Evolutionary conservation across 2,888 invertebrate genomes (phyloP), one percentile per base, ranked within the genome.

Genomic region (Apamea sordens): DNA sequence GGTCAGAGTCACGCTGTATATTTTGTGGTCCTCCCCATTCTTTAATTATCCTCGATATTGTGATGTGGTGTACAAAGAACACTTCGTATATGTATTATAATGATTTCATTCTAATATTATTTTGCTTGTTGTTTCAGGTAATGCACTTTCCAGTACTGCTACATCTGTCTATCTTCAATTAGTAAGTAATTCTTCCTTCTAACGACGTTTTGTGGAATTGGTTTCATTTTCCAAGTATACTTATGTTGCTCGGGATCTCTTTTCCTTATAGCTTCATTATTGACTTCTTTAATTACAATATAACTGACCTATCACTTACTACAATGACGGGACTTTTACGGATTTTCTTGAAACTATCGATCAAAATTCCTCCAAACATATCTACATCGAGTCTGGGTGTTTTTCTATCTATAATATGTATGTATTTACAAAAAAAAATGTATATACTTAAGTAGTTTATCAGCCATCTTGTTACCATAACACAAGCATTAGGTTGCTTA

Each of bases 41-140:
- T 28, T 28, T 32, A 36, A 8, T 36, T 47, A 15, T 1, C 21
- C 28, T 47, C 0, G 36, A 21, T 71, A n/a, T 69, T 47, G 47
- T 28, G 1, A 28, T 21, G 28, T n/a, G 2, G 24, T 70, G n/a
- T 71, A 8, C 18, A 36, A 50, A 72, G 3, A 74, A 50, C 36
- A 21, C 1, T 28, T 36, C 13, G 21, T 77, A 2, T 24, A 6
- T 67, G n/a, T 8, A 28, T 61, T 61, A 10, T 10, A 32, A 32
- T 32, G 32, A 32, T 24, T 36, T 11, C 0, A 32, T 32, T 47
- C 8, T 64, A 53, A 80, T 28, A 0, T 41, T 21, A 24, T 73
- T 21, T 64, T 70, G 13, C n/a, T 59, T 73, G n/a, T 65, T 79
- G 32, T 84, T 84, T 59, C 86, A 85, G 84, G 84, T 85, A 84